Percentiles rank a stretch among this genome's conserved stretches.
These are phyloP conservation scores for Platichthys stellatus DNA, from an alignment of 2,113 vertebrate species.

Conservation along the genomic window DNA sequence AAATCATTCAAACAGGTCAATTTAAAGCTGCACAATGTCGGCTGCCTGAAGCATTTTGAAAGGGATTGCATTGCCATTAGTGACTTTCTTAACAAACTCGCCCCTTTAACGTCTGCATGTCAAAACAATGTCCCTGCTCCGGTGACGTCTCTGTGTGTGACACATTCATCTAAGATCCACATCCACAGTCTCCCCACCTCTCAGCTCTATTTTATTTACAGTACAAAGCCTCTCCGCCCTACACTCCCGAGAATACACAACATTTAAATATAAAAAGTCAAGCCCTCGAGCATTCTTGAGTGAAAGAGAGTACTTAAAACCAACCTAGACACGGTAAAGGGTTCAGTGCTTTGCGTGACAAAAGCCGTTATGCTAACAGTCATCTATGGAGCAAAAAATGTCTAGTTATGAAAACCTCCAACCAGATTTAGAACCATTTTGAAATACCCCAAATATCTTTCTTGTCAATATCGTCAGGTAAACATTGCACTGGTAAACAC, in stretches of 20 bases:
- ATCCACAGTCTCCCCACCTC: constrained; percentile 20
- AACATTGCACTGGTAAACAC: constrained; percentile 63
- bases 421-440: constrained; percentile 17
- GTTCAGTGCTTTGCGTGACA: constrained; percentile 53
- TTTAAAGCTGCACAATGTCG: constrained; percentile 14
- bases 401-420: constrained; percentile 21
- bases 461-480: constrained; percentile 35
- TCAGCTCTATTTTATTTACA: constrained; percentile 56
- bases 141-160: constrained; percentile 26
- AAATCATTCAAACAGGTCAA: constrained; percentile 19
- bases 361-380: constrained; percentile 64
- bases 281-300: constrained; percentile 34
- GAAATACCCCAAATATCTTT: background rate
- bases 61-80: constrained; percentile 24
- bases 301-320: constrained; percentile 43
- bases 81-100: constrained; percentile 13
- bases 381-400: constrained; percentile 40
- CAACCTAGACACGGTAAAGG: constrained; percentile 51
- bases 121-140: background rate
- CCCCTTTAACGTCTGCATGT: constrained; percentile 23
- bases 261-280: constrained; percentile 61
- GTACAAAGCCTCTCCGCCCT: constrained; percentile 51
- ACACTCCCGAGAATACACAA: constrained; percentile 41
- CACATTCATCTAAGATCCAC: constrained; percentile 57
- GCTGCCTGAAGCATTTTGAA: constrained; percentile 15